A percentile compares a stretch with the other conserved stretches of the same genome.
These are phyloP conservation scores for Microchirus variegatus DNA, from an alignment of 2,797 vertebrate genomes.

Conservation along the genomic window DNA sequence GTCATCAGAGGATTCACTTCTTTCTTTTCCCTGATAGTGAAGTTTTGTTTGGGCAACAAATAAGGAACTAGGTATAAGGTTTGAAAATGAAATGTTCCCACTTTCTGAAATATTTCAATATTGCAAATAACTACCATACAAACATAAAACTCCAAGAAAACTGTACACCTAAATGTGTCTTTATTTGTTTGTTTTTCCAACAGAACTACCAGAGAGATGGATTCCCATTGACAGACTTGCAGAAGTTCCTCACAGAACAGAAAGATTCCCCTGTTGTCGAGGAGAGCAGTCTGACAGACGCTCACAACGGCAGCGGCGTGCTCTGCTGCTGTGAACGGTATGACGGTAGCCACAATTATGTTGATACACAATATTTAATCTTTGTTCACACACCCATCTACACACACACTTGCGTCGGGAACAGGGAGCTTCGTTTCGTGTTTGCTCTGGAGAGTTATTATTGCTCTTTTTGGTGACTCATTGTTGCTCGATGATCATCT, in stretches of 20 bases:
- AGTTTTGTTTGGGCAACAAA: too few species aligned
- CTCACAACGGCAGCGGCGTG: conserved; percentile 26
- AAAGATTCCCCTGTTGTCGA: conserved; percentile 56
- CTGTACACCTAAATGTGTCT: not conserved
- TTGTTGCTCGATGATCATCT: too few species aligned
- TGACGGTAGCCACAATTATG: not conserved
- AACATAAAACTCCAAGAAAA: not conserved
- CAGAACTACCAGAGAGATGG: conserved; percentile 91
- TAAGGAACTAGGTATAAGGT: too few species aligned
- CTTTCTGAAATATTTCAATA: too few species aligned
- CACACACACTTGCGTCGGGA: not conserved
- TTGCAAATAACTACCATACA: not conserved
- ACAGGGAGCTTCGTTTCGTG: not conserved
- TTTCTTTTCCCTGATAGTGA: too few species aligned
- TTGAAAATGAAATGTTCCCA: too few species aligned
- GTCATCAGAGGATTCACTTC: too few species aligned
- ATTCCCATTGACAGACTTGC: conserved; percentile 91
- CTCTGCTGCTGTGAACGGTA: conserved; percentile 88
- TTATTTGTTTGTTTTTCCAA: conserved; percentile 33
- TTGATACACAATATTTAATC: not conserved
- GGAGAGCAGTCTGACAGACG: conserved; percentile 35
- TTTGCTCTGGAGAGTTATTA: not conserved
- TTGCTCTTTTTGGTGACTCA: not conserved
- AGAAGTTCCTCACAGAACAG: conserved; percentile 87
- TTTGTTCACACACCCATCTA: not conserved